Evolutionary conservation across 2,113 vertebrate genomes (phyloP), one percentile per base, ranked within the genome.

Genomic region (Cyprinus carpio): DNA sequence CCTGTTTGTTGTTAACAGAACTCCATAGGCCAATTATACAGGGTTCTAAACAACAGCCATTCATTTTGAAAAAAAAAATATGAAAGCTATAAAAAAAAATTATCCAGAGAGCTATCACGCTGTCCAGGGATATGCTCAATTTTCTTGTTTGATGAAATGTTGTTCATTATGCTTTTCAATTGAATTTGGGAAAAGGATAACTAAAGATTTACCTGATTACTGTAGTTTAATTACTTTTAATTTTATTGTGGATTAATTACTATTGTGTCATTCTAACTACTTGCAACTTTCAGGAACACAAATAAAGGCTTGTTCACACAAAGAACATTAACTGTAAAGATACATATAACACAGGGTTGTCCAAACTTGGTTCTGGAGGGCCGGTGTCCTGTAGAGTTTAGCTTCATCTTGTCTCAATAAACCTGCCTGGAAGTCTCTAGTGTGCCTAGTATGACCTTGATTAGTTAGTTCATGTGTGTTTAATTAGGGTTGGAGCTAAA

Each of bases 1-100:
- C 9, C 37, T 9, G n/a, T 76, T 64, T 65, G 69, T 46, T 60
- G 49, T n/a, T 40, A 58, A 51, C 78, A 80, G n/a, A 84, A 43
- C 75, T 67, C 49, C 51, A 65, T 56, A 83, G 46, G 58, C 13
- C 46, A 51, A 8, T 84, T 76, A 58, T 18, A 29, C 31, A 87
- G 51, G 34, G n/a, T 54, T 31, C 54, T 78, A 71, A 20, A 72
- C 54, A 37, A 51, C 64, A 60, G 65, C 58, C 2, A 74, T 29
- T 62, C 1, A 46, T 34, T 60, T 60, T 71, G 25, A 34, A 40
- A 40, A 40, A 40, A 83, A n/a, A 71, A 65, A 78, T 43, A 69
- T 71, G 34, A 77, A 83, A 83, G 80, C 40, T 69, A 46, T 34
- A 25, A n/a, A 40, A 49, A 71, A 43, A 43, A 43, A n/a, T n/a